Conservation (phyloP, 2,797 vertebrate genomes). For the Betta splendens region DNA sequence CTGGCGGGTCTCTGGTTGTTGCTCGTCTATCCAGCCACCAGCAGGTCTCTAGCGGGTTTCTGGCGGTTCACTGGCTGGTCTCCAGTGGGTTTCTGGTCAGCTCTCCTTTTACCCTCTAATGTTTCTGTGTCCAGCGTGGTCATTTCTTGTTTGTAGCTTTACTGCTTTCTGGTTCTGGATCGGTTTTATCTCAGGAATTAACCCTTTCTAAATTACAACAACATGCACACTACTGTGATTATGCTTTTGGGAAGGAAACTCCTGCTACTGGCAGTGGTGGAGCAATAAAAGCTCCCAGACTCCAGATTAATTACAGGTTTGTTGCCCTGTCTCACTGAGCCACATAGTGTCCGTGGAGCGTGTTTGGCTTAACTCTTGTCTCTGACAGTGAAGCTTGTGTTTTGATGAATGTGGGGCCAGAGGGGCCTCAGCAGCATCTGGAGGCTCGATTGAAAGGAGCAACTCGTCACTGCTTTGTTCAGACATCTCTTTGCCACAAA, state of each 20-base stretch:
- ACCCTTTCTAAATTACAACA: background rate
- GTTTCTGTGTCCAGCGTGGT: slow-evolving; percentile 4
- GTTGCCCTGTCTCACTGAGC: background rate
- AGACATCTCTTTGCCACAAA: slow-evolving; percentile 15
- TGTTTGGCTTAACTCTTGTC: too few species aligned
- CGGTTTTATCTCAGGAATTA: slow-evolving; percentile 15
- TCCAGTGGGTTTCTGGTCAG: too few species aligned
- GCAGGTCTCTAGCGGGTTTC: too few species aligned
- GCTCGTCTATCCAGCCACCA: too few species aligned
- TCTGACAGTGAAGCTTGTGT: background rate
- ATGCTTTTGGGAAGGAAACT: too few species aligned
- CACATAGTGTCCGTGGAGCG: too few species aligned
- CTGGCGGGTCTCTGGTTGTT: too few species aligned
- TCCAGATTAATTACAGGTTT: too few species aligned
- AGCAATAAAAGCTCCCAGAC: too few species aligned
- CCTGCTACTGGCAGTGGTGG: too few species aligned
- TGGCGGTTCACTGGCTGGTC: background rate
- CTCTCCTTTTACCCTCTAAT: slow-evolving; percentile 26
- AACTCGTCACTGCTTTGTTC: slow-evolving; percentile 24
- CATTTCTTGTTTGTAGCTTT: slow-evolving; percentile 21
- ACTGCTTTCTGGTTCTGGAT: slow-evolving; percentile 4
- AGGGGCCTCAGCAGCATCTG: slow-evolving; percentile 38
- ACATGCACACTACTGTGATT: background rate
- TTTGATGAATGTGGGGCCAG: slow-evolving; percentile 15
- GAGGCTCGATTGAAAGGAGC: slow-evolving; percentile 15